Evolutionary conservation across 2,797 vertebrate species (phyloP), one percentile per base, ranked within the genome.

Genomic region (Tragopan temminckii): DNA sequence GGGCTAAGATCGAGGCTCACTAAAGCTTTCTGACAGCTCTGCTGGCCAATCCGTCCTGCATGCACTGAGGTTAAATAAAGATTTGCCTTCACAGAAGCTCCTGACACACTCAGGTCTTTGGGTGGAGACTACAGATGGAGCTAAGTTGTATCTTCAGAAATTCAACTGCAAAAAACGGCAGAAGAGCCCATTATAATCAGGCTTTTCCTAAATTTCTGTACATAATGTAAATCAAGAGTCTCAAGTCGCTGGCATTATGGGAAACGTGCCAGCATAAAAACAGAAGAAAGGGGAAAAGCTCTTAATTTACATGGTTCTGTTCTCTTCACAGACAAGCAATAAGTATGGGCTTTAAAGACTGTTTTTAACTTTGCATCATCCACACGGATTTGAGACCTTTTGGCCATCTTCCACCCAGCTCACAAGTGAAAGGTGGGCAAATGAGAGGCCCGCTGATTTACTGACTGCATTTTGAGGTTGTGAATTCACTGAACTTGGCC

Each of bases 1-100:
- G 0, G 67, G 52, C 86, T 50, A 38, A 91, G 74, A 89, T 84
- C 63, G 85, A 96, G 76, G 79, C 62, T 4, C 8, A 20, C 46
- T 66, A 58, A 83, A 76, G 87, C 87, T 88, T 92, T 76, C 50
- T 89, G 90, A 74, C 67, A 72, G 67, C 43, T 70, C 93, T 63
- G 20, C 87, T 64, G 87, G 80, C 62, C 70, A 70, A 72, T 52
- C 82, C 81, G 88, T 45, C 88, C 67, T 7, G 17, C 20, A 63
- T 27, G 52, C 85, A 16, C 1, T 35, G 77, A 70, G 85, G 77
- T 92, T 79, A 93, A 88, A 83, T 0, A 70, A 74, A 91, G 80
- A 84, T 48, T 74, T 79, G 52, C 70, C 27, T n/a, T 35, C 70
- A 13, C 11, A 72, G 77, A 63, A 96, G 81, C 63, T 86, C 84